Base-by-base conservation (phyloP, 2,888 invertebrate genomes). In the Drosophila testacea region DNA sequence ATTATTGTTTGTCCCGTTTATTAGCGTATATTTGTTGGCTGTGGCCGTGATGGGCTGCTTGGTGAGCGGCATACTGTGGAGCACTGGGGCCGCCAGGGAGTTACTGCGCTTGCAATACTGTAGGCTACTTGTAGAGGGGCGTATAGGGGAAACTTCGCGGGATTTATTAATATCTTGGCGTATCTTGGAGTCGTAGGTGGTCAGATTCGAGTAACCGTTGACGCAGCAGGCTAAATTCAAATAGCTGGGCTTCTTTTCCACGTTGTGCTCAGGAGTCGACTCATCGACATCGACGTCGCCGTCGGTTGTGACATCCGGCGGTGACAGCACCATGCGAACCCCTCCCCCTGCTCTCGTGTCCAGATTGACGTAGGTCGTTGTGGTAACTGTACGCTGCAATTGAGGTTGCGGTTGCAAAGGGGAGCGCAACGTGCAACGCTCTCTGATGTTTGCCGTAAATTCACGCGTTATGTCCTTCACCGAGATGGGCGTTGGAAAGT, bases 191-290 rank as follows among this genome's bases (percentile, higher is more conserved):
- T 97, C 96, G 94, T 97, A 97, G 66, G 97, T 96, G 6, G 96
- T 97, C 63, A 96, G 94, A 83, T 96, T 96, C 5, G 96, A 96
- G 91, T 98, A 98, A 4, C 98, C 98, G 93, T 96, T 97, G 56
- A 98, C 97, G 22, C 97, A 97, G 91, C 97, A 97, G 55, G 98
- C 97, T 71, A 98, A 93, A 87, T 96, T 97, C 62, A 98, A 93
- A 91, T 98, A 98, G 64, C 97, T 97, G 0, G 98, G 98, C 90
- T 97, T 95, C 91, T 96, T 96, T 13, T 93, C 93, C 9, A 54
- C 56, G 41, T 5, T 13, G 38, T 56, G 39, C 30, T 48, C n/a
- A n/a, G 32, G 42, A 2, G 6, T 13, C 41, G 28, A 54, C n/a
- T 22, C 36, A 34, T 60, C 44, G 32, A 82, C 88, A 16, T 78